These are phyloP conservation scores for Microdon myrmicae DNA, from an alignment of 2,888 invertebrate genomes.

Conservation along the genomic window DNA sequence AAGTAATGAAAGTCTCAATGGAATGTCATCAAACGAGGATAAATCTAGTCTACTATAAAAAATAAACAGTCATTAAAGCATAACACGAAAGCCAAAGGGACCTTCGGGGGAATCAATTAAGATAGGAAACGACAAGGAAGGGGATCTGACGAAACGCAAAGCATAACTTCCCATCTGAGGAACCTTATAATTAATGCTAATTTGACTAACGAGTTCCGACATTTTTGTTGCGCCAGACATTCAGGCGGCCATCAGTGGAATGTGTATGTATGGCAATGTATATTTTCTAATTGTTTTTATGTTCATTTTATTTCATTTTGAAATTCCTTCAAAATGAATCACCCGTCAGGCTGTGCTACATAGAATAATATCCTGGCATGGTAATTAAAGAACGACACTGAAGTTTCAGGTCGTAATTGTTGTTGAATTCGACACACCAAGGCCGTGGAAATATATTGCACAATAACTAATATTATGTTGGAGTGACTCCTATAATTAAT, in stretches of 20 bases:
- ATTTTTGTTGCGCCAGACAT: constrained; percentile 39
- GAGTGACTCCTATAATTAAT: too few species aligned
- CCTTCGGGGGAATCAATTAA: not conserved
- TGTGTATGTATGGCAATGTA: not conserved
- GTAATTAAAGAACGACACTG: not conserved
- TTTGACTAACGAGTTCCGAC: constrained; percentile 46
- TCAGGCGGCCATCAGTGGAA: constrained; percentile 33
- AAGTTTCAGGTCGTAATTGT: too few species aligned
- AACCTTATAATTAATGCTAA: constrained; percentile 51
- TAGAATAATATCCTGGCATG: too few species aligned
- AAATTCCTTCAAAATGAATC: too few species aligned
- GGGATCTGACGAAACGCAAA: constrained; percentile 18
- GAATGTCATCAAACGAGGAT: too few species aligned
- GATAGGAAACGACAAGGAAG: constrained; percentile 11
- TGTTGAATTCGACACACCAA: constrained; percentile 3
- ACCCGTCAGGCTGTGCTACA: too few species aligned
- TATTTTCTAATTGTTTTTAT: too few species aligned
- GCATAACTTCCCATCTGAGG: constrained; percentile 39
- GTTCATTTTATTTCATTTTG: too few species aligned
- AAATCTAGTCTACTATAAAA: too few species aligned
- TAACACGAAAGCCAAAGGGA: too few species aligned
- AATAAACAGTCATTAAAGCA: too few species aligned
- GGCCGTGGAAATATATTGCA: not conserved
- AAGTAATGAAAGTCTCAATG: too few species aligned
- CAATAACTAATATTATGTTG: constrained; percentile 21